Conservation (phyloP, 2,113 vertebrate genomes). For the Daubentonia madagascariensis region DNA sequence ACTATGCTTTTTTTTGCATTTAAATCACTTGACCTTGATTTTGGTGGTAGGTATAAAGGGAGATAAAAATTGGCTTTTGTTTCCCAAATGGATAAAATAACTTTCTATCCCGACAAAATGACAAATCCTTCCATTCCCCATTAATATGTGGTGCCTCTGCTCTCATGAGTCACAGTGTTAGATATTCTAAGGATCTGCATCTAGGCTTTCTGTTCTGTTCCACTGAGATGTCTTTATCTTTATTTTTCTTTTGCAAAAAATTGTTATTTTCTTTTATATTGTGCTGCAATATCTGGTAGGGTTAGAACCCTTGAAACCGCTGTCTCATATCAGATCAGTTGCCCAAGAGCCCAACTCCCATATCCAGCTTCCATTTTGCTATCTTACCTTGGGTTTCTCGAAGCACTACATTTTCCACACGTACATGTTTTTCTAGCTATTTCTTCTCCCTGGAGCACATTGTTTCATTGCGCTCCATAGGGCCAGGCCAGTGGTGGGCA, state of each 20-base stretch:
- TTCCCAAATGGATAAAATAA: slow-evolving; percentile 25
- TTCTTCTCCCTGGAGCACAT: not conserved
- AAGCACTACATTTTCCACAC: not conserved
- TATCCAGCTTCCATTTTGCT: not conserved
- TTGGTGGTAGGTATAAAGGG: not conserved
- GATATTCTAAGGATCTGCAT: not conserved
- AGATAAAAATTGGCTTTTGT: slow-evolving; percentile 40
- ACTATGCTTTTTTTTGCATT: not conserved
- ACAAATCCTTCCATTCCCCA: not conserved
- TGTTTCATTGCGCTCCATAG: not conserved
- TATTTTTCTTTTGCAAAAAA: not conserved
- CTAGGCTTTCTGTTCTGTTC: not conserved
- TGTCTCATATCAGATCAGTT: not conserved
- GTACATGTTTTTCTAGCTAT: not conserved
- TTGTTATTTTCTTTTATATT: not conserved
- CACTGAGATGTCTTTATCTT: not conserved
- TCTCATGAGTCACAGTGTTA: not conserved
- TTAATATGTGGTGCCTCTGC: not conserved
- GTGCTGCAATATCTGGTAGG: not conserved
- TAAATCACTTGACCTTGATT: slow-evolving; percentile 30
- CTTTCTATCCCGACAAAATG: not conserved
- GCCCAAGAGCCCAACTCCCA: not conserved
- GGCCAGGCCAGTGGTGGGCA: not conserved
- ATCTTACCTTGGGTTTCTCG: not conserved
- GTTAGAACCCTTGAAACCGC: not conserved